Percentiles rank a stretch among this genome's conserved stretches.
Evolutionary conservation across 2,888 invertebrate genomes (phyloP).

Genomic region (Allygus modestus): DNA sequence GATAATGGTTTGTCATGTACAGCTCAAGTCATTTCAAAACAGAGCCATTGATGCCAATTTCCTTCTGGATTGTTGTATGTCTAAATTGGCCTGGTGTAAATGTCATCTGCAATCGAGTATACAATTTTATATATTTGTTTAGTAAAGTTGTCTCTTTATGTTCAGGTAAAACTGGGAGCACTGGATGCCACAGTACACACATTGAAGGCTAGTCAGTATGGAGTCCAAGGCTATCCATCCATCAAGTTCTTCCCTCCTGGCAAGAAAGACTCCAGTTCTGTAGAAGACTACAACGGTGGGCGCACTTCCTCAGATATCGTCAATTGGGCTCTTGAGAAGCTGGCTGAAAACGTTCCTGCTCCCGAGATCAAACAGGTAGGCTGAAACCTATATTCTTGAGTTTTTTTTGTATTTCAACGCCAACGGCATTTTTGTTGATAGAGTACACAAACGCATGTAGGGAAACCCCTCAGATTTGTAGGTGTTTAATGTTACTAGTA

Average conservation of each 20-base stretch:
- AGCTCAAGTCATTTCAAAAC: too few relatives aligned
- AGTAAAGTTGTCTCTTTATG: too few relatives aligned
- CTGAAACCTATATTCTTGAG: slow-evolving; percentile 61
- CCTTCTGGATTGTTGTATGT: too few relatives aligned
- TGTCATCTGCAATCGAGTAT: too few relatives aligned
- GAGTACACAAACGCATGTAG: too few relatives aligned
- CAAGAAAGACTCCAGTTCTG: slow-evolving; percentile 82
- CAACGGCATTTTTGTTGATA: too few relatives aligned
- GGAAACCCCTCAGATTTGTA: background rate
- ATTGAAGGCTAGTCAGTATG: slow-evolving; percentile 88
- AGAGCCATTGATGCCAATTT: too few relatives aligned
- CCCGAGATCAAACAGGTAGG: slow-evolving; percentile 90
- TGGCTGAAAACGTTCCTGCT: slow-evolving; percentile 91
- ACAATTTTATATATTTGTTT: too few relatives aligned
- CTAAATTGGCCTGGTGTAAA: too few relatives aligned
- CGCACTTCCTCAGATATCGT: slow-evolving; percentile 94
- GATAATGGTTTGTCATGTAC: too few relatives aligned
- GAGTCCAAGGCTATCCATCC: slow-evolving; percentile 96
- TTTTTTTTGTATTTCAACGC: too few relatives aligned
- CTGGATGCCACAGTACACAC: slow-evolving; percentile 97
- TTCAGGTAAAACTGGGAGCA: slow-evolving; percentile 91
- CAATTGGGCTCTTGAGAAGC: slow-evolving; percentile 90
- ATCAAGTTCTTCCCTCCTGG: slow-evolving; percentile 94
- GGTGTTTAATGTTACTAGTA: background rate
- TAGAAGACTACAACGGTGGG: slow-evolving; percentile 94